Percentiles rank a stretch among this genome's conserved stretches.
phyloP scores from a whole-genome alignment of 2,113 vertebrate genomes.

The Oryzias melastigma region DNA sequence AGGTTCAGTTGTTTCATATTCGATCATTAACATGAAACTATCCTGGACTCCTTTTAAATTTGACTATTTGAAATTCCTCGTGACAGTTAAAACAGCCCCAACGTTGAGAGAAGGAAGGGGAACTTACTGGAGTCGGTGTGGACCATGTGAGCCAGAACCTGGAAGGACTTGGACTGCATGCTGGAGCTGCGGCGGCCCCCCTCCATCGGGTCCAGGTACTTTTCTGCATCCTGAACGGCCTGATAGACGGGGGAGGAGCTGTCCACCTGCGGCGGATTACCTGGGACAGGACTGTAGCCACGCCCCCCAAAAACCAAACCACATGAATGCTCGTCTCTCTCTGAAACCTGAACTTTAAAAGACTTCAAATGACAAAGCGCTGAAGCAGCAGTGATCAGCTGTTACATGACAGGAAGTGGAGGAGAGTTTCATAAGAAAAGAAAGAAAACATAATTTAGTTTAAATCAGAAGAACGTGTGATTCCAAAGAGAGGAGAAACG shows the following conservation, averaged over 20 bases:
- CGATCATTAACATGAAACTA: too few relatives aligned
- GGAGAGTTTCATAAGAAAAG: too few relatives aligned
- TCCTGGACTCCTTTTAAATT: too few relatives aligned
- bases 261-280: constrained; percentile 85
- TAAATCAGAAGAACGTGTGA: not conserved
- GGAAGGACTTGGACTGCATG: constrained; percentile 91
- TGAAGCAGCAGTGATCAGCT: too few relatives aligned
- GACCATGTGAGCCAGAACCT: constrained; percentile 89
- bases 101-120: not conserved
- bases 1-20: too few relatives aligned
- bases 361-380: too few relatives aligned
- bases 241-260: constrained; percentile 92
- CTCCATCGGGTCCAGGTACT: constrained; percentile 76
- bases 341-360: too few relatives aligned
- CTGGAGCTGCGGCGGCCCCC: constrained; percentile 83
- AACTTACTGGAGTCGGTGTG: constrained; percentile 91
- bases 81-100: too few relatives aligned
- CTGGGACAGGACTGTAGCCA: constrained; percentile 83
- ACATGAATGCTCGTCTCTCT: constrained; percentile 4
- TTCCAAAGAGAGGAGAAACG: not conserved
- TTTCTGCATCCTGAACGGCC: constrained; percentile 86
- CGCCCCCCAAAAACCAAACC: constrained; percentile 38
- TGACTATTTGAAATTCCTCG: too few relatives aligned
- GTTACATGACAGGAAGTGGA: too few relatives aligned
- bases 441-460: not conserved